A percentile compares a stretch with the other conserved stretches of the same genome.
Conservation (phyloP, 2,797 vertebrate genomes). For the Anguilla anguilla region DNA sequence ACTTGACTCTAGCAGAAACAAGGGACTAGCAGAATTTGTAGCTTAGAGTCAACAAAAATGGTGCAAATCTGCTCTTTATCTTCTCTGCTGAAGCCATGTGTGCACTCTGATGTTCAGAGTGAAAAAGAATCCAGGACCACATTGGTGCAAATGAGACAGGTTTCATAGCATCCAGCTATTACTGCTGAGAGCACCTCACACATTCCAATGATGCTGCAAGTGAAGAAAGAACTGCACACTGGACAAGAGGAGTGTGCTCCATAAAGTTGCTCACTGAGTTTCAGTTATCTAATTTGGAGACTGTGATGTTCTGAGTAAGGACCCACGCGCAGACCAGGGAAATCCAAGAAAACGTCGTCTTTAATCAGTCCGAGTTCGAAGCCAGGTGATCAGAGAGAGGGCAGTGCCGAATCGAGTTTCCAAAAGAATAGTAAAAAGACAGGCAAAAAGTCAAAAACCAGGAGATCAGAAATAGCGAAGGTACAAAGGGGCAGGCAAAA, state of each 20-base stretch:
- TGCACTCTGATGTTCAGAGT: background rate
- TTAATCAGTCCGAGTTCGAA: too few species aligned
- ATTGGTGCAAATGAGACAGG: background rate
- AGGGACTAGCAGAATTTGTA: background rate
- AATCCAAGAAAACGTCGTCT: too few species aligned
- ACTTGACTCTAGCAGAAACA: background rate
- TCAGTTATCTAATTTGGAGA: constrained; percentile 5
- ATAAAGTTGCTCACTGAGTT: background rate
- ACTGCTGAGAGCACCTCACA: background rate
- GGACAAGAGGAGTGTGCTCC: background rate
- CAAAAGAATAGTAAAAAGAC: too few species aligned
- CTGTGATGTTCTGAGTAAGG: too few species aligned
- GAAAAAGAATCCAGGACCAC: background rate
- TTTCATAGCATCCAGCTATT: background rate
- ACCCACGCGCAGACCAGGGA: too few species aligned
- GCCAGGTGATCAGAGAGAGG: too few species aligned
- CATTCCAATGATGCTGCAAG: background rate
- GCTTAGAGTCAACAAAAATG: background rate
- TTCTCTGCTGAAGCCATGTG: background rate
- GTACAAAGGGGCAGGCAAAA: too few species aligned
- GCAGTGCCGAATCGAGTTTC: too few species aligned
- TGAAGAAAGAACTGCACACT: background rate
- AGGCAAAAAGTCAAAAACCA: too few species aligned
- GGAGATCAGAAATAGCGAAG: too few species aligned
- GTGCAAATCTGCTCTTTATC: background rate